These are phyloP conservation scores for Aplodontia rufa DNA, from an alignment of 2,113 vertebrate species.

Conservation along the genomic window DNA sequence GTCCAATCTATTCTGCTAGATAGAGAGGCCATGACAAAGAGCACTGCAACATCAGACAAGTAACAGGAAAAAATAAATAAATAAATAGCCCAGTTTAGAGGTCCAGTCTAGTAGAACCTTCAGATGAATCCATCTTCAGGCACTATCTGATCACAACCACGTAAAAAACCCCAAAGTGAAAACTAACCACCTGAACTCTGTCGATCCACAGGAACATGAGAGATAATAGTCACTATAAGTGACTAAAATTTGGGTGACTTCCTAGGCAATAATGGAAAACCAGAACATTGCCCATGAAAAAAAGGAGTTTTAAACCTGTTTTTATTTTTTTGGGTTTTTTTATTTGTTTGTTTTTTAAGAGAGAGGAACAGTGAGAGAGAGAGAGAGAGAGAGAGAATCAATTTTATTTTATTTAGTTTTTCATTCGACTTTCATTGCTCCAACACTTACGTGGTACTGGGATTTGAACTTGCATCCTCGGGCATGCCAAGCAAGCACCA, in stretches of 20 bases:
- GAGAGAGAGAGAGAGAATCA: no score
- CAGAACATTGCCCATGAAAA: neutral
- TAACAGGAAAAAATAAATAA: neutral
- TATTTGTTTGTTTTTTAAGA: no score
- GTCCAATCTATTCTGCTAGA: neutral
- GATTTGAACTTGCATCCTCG: no score
- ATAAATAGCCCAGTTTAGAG: no score
- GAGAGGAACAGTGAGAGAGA: no score
- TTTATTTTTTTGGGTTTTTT: no score
- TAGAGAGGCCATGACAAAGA: neutral
- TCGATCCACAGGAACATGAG: neutral
- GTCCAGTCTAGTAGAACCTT: neutral
- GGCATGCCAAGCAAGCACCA: no score
- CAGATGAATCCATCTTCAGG: neutral
- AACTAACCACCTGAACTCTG: neutral
- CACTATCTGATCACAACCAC: neutral
- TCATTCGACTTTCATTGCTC: no score
- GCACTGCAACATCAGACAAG: neutral
- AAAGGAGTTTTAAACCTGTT: conserved; percentile 24
- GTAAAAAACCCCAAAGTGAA: neutral
- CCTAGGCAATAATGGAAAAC: conserved; percentile 9
- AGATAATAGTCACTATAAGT: neutral
- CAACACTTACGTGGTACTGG: no score
- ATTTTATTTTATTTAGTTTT: no score
- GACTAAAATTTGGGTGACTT: neutral